A percentile compares a stretch with the other conserved stretches of the same genome.
These are phyloP conservation scores for Sinodicranocentrus sp. DNA, from an alignment of 2,888 invertebrate species.

Conservation along the genomic window DNA sequence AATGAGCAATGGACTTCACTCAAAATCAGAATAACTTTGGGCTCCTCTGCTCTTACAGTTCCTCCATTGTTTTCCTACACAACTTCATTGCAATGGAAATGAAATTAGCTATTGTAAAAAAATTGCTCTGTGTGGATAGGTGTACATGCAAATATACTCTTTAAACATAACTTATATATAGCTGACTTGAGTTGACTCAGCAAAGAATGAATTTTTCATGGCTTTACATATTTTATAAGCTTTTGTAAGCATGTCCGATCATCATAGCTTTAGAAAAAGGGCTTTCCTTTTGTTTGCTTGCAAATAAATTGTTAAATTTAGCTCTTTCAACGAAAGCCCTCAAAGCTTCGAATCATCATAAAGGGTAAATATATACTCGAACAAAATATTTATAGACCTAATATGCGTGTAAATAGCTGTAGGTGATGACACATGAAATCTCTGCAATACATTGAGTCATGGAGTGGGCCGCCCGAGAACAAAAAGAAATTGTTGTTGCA, in stretches of 20 bases:
- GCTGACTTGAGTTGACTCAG: too few relatives aligned
- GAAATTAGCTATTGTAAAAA: not conserved
- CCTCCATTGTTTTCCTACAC: conserved; percentile 7
- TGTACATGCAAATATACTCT: too few relatives aligned
- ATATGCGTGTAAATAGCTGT: conserved; percentile 37
- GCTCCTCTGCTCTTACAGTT: not conserved
- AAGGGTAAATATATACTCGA: conserved; percentile 4
- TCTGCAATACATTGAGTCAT: not conserved
- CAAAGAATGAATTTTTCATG: too few relatives aligned
- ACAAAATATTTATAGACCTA: not conserved
- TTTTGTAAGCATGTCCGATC: not conserved
- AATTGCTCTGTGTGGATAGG: not conserved
- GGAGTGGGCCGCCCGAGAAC: conserved; percentile 1
- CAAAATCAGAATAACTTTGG: too few relatives aligned
- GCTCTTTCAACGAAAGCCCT: not conserved
- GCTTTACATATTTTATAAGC: not conserved
- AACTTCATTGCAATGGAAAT: conserved; percentile 13
- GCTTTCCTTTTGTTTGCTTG: not conserved
- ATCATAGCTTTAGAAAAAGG: not conserved
- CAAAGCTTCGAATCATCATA: not conserved
- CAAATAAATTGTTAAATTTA: conserved; percentile 26
- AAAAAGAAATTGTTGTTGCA: conserved; percentile 8
- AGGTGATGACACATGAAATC: conserved; percentile 20
- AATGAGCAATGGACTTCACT: not conserved
- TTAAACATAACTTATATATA: too few relatives aligned